These are phyloP conservation scores for Leptothorax acervorum DNA, from an alignment of 2,888 invertebrate genomes.

Conservation along the genomic window DNA sequence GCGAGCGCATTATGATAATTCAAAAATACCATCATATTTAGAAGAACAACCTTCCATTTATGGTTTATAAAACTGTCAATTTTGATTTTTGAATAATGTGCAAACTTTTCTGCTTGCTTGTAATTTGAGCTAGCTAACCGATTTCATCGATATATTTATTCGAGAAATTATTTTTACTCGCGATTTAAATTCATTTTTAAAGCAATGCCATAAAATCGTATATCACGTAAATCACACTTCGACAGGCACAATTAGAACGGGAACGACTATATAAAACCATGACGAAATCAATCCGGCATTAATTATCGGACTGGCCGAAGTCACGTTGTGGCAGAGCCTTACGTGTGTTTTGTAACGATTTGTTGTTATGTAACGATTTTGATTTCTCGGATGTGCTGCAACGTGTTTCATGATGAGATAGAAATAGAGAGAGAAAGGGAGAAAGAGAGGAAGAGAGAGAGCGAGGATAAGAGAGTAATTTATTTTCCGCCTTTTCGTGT, in stretches of 20 bases:
- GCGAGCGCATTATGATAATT: neutral
- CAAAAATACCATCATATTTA: neutral
- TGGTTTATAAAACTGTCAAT: neutral
- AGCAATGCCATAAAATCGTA: neutral
- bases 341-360: constrained; percentile 18
- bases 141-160: neutral
- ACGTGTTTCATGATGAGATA: neutral
- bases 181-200: neutral
- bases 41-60: neutral
- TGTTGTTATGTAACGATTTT: constrained; percentile 20
- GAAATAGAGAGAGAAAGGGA: neutral
- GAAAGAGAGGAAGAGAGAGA: neutral
- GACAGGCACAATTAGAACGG: neutral
- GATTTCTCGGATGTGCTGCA: constrained; percentile 25
- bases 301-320: constrained; percentile 7
- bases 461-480: constrained; percentile 27
- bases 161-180: neutral
- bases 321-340: neutral
- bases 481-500: constrained; percentile 23
- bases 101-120: neutral
- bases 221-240: neutral
- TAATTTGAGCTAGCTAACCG: neutral
- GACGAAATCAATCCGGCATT: neutral
- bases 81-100: neutral
- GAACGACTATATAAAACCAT: neutral